A percentile compares a stretch with the other conserved stretches of the same genome.
Conservation (phyloP, 2,113 vertebrate species). For the Marmota monax region DNA sequence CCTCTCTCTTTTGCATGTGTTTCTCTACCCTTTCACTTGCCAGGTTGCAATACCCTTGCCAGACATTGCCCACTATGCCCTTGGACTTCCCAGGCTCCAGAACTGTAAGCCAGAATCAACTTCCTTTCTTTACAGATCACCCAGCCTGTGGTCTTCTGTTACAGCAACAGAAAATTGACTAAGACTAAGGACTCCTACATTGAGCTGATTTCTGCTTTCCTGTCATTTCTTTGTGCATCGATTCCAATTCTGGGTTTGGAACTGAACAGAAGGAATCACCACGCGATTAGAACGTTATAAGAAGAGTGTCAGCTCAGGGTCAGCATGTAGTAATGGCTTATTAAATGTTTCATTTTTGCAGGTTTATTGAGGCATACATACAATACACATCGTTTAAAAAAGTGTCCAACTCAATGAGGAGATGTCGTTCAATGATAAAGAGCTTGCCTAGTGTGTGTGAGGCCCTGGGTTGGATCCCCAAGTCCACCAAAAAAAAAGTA, state of each 20-base stretch:
- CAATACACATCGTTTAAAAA: neutral
- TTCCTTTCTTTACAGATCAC: neutral
- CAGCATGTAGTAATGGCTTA: neutral
- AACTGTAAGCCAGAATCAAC: neutral
- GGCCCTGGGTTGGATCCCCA: too few relatives aligned
- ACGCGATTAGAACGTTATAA: neutral
- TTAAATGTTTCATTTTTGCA: neutral
- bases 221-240: neutral
- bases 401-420: neutral
- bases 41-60: too few relatives aligned
- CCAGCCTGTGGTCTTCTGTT: neutral
- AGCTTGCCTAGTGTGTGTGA: neutral
- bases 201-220: neutral
- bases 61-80: neutral
- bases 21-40: neutral
- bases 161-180: neutral
- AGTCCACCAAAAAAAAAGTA: neutral
- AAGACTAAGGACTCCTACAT: neutral
- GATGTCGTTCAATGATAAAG: neutral
- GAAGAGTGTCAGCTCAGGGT: neutral
- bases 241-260: neutral
- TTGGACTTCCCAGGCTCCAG: neutral
- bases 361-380: neutral
- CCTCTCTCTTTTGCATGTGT: neutral
- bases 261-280: neutral